These are phyloP conservation scores for Gryllus longicercus DNA, from an alignment of 2,888 invertebrate genomes.

Conservation along the genomic window DNA sequence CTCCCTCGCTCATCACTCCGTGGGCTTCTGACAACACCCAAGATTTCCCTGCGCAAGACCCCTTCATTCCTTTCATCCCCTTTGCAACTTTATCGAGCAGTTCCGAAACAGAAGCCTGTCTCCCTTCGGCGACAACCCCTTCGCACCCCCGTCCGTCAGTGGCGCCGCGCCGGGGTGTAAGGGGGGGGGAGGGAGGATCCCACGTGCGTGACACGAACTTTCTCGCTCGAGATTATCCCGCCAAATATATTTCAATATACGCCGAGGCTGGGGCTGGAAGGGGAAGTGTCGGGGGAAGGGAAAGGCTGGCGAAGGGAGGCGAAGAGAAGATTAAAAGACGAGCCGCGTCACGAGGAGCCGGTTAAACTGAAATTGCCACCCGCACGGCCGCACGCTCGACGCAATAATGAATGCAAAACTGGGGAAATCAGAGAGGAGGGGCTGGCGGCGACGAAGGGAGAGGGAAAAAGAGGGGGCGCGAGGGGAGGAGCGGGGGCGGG, in stretches of 20 bases:
- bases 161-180: too few species aligned
- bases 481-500: background rate
- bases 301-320: background rate
- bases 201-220: background rate
- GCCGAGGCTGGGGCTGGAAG: background rate
- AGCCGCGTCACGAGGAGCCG: background rate
- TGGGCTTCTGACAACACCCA: too few species aligned
- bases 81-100: background rate
- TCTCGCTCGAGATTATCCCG: conserved; percentile 3
- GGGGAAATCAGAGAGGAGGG: background rate
- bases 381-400: background rate
- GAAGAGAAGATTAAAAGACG: conserved; percentile 11
- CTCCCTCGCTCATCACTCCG: too few species aligned
- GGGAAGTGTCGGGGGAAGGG: background rate
- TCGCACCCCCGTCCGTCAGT: background rate
- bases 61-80: background rate
- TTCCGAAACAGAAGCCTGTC: background rate
- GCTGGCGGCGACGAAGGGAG: background rate
- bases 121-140: background rate
- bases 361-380: conserved; percentile 17
- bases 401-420: conserved; percentile 17
- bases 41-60: background rate
- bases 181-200: background rate
- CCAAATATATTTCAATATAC: conserved; percentile 8
- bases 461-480: background rate